Evolutionary conservation across 2,113 vertebrate species (phyloP), one percentile per base, ranked within the genome.

Genomic region (Gavialis gangeticus): DNA sequence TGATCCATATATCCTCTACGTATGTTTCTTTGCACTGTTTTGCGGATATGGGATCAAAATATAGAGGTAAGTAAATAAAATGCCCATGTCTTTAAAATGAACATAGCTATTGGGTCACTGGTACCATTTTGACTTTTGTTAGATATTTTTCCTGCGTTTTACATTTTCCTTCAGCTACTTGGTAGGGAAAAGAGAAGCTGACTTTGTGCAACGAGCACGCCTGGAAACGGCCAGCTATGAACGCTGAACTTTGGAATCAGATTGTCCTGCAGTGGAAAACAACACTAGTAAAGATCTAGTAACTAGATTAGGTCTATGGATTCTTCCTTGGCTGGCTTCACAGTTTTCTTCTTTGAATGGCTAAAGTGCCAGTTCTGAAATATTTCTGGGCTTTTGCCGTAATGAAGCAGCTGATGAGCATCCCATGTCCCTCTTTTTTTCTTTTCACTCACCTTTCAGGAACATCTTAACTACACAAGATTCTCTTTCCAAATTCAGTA

Each of bases 141-240:
- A 88, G 27, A 84, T 19, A 67, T 85, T 90, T 15, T 73, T 73
- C 78, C 13, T 76, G 46, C 6, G 85, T 6, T 63, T 90, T 81
- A 77, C 80, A 77, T 91, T 95, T 96, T 62, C 80, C 27, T 91
- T 90, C 86, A 82, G 78, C 90, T 82, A 81, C 5, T 89, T 0
- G 1, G 27, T 22, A 55, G 30, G 59, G 64, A 58, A 95, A 75
- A 66, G 78, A 88, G 91, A 79, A 86, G 54, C 69, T 79, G 85
- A 96, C 54, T 24, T 27, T 91, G 67, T 82, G 46, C 69, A 59
- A 28, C 62, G 82, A 81, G 82, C 60, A 37, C 57, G 56, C 62
- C 54, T 92, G 71, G 21, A 1, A 5, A 77, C 58, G 92, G 94
- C 71, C 30, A 87, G 90, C 84, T 75, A 79, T 73, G 19, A 94